A percentile compares a stretch with the other conserved stretches of the same genome.
Conservation (phyloP, 2,113 vertebrate species). For the Hippocampus zosterae region DNA sequence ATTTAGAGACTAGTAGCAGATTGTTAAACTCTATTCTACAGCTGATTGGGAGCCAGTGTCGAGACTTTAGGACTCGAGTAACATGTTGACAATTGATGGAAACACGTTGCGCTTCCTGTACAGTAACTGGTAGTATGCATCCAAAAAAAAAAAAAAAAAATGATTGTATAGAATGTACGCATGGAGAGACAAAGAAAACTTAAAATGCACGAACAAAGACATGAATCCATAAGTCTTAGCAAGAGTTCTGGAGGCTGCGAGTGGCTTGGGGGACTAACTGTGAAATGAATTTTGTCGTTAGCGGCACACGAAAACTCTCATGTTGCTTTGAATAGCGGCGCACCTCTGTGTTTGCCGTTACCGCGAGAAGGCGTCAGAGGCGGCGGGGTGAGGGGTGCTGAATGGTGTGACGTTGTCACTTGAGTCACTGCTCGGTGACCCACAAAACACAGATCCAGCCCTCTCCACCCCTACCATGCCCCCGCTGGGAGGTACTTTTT, state of each 20-base stretch:
- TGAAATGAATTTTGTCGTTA: slow-evolving; percentile 46
- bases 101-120: too few species aligned
- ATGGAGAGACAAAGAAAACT: not conserved
- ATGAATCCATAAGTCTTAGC: slow-evolving; percentile 56
- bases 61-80: too few species aligned
- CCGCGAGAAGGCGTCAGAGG: slow-evolving; percentile 54
- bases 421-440: slow-evolving; percentile 67
- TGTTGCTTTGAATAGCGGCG: slow-evolving; percentile 44
- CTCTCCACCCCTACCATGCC: slow-evolving; percentile 6
- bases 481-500: slow-evolving; percentile 64
- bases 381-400: slow-evolving; percentile 42
- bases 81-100: too few species aligned
- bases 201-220: slow-evolving; percentile 20
- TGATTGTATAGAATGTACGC: not conserved
- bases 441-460: slow-evolving; percentile 67
- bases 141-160: not conserved
- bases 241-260: slow-evolving; percentile 27
- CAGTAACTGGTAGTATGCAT: too few species aligned
- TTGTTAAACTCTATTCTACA: too few species aligned
- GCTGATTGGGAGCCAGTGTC: too few species aligned
- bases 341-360: slow-evolving; percentile 66
- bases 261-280: slow-evolving; percentile 1
- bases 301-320: slow-evolving; percentile 52
- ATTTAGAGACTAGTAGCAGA: too few species aligned
- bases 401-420: slow-evolving; percentile 67